Percentiles rank a stretch among this genome's conserved stretches.
These are phyloP conservation scores for Chloroclystis v-ata DNA, from an alignment of 2,888 invertebrate species.

Conservation along the genomic window DNA sequence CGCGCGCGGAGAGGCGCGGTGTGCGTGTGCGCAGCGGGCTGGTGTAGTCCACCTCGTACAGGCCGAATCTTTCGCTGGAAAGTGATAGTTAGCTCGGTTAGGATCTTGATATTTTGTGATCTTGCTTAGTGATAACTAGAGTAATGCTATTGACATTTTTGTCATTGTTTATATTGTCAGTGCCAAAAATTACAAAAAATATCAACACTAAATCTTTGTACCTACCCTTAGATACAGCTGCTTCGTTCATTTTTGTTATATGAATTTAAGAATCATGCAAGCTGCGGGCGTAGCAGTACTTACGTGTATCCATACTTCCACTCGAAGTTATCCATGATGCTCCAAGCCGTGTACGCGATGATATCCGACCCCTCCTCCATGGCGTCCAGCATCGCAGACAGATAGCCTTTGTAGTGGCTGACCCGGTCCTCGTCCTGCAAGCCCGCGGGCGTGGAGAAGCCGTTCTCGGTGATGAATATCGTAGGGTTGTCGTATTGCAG, in stretches of 20 bases:
- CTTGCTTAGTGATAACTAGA: no score
- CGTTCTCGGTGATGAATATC: slow-evolving; percentile 78
- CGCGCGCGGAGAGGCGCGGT: slow-evolving; percentile 45
- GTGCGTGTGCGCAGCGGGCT: slow-evolving; percentile 39
- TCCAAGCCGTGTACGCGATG: slow-evolving; percentile 77
- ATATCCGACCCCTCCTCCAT: slow-evolving; percentile 63
- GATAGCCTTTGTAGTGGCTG: slow-evolving; percentile 50
- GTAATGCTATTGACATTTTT: no score
- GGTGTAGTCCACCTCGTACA: slow-evolving; percentile 46
- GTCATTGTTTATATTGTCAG: no score
- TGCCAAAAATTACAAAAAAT: no score
- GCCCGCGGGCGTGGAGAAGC: slow-evolving; percentile 43
- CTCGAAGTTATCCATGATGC: slow-evolving; percentile 81
- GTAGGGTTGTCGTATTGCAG: slow-evolving; percentile 69
- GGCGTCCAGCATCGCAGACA: slow-evolving; percentile 60
- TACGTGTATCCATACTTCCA: slow-evolving; percentile 78
- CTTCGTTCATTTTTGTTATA: no score
- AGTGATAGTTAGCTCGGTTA: no score
- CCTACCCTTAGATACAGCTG: no score
- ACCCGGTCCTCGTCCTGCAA: slow-evolving; percentile 60
- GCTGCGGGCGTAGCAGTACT: slow-evolving; percentile 33
- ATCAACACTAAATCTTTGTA: no score
- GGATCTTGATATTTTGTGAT: no score
- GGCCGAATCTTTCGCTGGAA: slow-evolving; percentile 41
- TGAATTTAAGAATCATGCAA: not conserved